A percentile compares a stretch with the other conserved stretches of the same genome.
Conservation (phyloP, 2,888 invertebrate genomes). For the Xylota segnis region DNA sequence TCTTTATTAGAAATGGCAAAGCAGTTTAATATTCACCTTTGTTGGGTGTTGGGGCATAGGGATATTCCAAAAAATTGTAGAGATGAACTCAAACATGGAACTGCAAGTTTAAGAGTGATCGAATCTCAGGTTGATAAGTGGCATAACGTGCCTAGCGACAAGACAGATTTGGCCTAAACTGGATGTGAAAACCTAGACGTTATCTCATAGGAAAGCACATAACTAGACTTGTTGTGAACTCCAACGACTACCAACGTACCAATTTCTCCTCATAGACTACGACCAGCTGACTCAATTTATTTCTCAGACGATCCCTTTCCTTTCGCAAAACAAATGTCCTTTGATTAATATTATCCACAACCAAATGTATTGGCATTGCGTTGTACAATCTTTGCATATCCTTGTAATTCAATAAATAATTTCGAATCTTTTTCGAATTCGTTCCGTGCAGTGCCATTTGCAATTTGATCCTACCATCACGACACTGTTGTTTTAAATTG, state of each 20-base stretch:
- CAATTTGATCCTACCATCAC: conserved; percentile 81
- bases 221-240: too few species aligned
- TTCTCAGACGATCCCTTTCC: conserved; percentile 82
- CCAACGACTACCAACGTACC: conserved; percentile 77
- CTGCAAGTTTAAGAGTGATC: too few species aligned
- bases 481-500: conserved; percentile 80
- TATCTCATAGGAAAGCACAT: too few species aligned
- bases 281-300: conserved; percentile 79
- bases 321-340: conserved; percentile 83
- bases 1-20: too few species aligned
- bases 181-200: too few species aligned
- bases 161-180: too few species aligned
- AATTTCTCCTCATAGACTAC: conserved; percentile 79
- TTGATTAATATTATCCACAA: conserved; percentile 83
- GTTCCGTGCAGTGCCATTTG: conserved; percentile 80
- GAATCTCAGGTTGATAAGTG: too few species aligned
- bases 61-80: too few species aligned
- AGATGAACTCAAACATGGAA: too few species aligned
- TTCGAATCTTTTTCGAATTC: conserved; percentile 80
- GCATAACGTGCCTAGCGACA: too few species aligned
- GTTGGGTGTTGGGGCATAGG: too few species aligned
- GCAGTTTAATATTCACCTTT: too few species aligned
- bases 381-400: conserved; percentile 83
- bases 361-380: conserved; percentile 82
- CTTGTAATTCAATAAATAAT: conserved; percentile 81